Evolutionary conservation across 2,888 invertebrate species (phyloP), one percentile per base, ranked within the genome.

Genomic region (Dryadula phaetusa): DNA sequence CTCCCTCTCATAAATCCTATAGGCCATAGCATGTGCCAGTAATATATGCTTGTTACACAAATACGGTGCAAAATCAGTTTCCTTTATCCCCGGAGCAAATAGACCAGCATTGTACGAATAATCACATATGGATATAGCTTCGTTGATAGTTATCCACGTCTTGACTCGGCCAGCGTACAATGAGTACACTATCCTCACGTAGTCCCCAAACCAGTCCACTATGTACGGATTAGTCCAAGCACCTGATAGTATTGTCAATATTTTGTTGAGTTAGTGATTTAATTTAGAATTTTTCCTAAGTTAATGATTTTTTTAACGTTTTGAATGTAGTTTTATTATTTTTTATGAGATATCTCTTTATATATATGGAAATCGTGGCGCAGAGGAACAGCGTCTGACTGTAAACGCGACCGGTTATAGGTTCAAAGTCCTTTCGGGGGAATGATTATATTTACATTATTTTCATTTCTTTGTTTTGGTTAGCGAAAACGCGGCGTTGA

Each of bases 121-220:
- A 14, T 87, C 85, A 69, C 93, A 93, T 3, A 90, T 73, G 0
- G 86, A 71, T 22, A 82, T 79, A 0, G 96, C 95, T 76, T 96
- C 96, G 79, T 96, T 96, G 65, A 96, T 92, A 0, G 96, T 96
- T 0, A 95, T 91, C 96, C 96, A 96, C 46, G 89, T 83, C 79
- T 93, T 94, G 1, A 96, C 94, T 18, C 94, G 92, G 74, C 94
- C 94, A 0, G 94, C 95, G 73, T 89, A 95, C 70, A 94, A 86
- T 2, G 87, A 85, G 77, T 91, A 94, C 0, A 93, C 81, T 0
- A 95, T 76, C 18, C 92, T 87, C 0, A 95, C 94, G 77, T 94
- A 96, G 75, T 95, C 94, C n/a, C 82, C 89, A 74, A 95, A 95
- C 82, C 94, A 92, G n/a, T 94, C 92, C 7, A 92, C 89, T 16